Base-by-base conservation (phyloP, 2,888 invertebrate genomes). In the Synergus itoensis region DNA sequence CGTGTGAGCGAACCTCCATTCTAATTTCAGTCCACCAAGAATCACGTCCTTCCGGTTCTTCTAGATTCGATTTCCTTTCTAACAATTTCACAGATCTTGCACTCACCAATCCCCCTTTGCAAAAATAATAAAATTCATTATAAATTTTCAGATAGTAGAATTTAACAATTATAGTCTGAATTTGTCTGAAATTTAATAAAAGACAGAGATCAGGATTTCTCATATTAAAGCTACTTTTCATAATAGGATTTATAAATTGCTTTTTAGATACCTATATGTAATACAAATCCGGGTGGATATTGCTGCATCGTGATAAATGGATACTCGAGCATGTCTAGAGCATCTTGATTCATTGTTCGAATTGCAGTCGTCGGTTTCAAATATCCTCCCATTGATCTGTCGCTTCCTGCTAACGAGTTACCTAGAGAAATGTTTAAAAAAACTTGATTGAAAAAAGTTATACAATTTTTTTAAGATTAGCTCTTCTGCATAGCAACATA, bases 11-110 rank as follows among this genome's bases (percentile, higher is more conserved):
- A 79, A 99, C 96, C 94, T 99, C 99, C 92, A 98, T 98, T 76
- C 99, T 93, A 40, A 99, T 94, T 93, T 99, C 99, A 0, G 97
- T 97, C 99, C 99, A 99, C 98, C 99, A 99, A 1, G 96, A 96
- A 88, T 99, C 98, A 63, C 99, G 94, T 4, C 97, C 96, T 90
- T 98, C 98, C 18, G 97, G 97, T 91, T 98, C 98, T 87, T 98
- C 97, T 76, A 96, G 94, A 92, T 96, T 97, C 65, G 96, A 95
- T 79, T 97, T 96, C 84, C 96, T 94, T 90, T 97, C 97, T 65
- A 98, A 92, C 43, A 98, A 92, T 92, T 98, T 98, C 77, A 95
- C 98, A 77, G 95, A 98, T 91, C 97, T 94, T 0, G 97, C 96
- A 82, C 96, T 96, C 48, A 98, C 97, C 4, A 96, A 95, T 18